Conservation (phyloP, 2,888 invertebrate species). For the Campoplex capitator region DNA sequence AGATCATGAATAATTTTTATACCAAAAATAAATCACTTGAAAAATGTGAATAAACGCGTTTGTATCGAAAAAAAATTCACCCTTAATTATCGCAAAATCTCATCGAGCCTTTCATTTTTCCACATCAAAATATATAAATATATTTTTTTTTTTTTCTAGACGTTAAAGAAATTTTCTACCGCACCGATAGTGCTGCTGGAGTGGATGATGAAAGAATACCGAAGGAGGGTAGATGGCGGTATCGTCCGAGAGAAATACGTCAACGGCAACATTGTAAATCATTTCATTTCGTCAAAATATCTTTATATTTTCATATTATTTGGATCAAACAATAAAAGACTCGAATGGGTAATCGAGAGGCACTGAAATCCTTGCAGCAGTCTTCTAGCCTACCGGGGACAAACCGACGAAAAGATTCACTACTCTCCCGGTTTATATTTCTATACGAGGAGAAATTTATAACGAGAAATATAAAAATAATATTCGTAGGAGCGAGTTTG, state of each 20-base stretch:
- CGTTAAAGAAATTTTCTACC: conserved; percentile 72
- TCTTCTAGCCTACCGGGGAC: too few relatives aligned
- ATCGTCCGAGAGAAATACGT: conserved; percentile 71
- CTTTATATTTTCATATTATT: conserved; percentile 1
- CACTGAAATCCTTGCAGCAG: background rate
- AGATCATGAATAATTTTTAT: too few relatives aligned
- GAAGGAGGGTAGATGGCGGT: conserved; percentile 77
- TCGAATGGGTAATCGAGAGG: conserved; percentile 1
- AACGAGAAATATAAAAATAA: conserved; percentile 16
- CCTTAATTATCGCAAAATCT: background rate
- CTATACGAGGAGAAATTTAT: too few relatives aligned
- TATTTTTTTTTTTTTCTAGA: background rate
- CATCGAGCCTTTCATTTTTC: background rate
- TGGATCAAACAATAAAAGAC: background rate
- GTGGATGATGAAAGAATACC: conserved; percentile 47
- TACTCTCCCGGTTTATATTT: conserved; percentile 5
- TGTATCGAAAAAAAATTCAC: background rate
- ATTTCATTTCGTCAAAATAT: background rate
- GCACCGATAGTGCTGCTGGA: conserved; percentile 74
- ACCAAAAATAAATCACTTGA: too few relatives aligned
- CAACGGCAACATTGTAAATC: conserved; percentile 24
- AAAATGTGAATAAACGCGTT: too few relatives aligned
- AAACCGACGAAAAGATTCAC: background rate
- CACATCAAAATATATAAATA: background rate
- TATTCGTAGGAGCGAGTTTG: conserved; percentile 6